Evolutionary conservation across 1,140 invertebrate genomes (phyloP), one percentile per base, ranked within the genome.

Genomic region (Dendroctonus valens): DNA sequence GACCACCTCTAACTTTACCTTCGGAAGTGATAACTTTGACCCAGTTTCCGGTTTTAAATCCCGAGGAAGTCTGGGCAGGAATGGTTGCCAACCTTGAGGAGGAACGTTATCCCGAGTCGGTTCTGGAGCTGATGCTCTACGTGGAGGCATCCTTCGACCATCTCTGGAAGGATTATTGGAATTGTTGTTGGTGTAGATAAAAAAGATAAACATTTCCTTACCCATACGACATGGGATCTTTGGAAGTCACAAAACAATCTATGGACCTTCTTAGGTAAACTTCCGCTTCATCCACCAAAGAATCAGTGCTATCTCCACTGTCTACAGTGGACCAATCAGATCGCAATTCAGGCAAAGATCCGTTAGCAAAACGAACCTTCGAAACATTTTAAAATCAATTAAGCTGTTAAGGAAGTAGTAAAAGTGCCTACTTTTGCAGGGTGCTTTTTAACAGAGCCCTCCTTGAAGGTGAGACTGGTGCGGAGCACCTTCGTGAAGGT

Each of bases 11-110:
- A 11, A 90, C 84, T 65, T n/a, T 82, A 5, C 88, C 89, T 69
- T 87, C 86, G 0, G 83, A 82, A 0, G 87, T 85, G 68, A 91
- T 91, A 0, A 91, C 83, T 76, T 91, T 91, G 8, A 90, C 88
- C 62, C 87, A 83, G 72, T 90, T 84, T 89, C 87, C 14, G 86
- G 75, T 65, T 88, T 85, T 59, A 91, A 78, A 75, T 91, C 88
- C 6, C 84, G 81, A 5, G 88, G 83, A 72, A 85, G 83, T 71
- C 86, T 83, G 67, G 88, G 88, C 57, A 91, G 81, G 76, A 89
- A 91, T n/a, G 89, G 86, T 63, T 84, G 80, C 62, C 85, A 84
- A 67, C 83, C 81, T 52, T 80, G 79, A 0, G 85, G 84, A 15
- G 84, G 83, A 67, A 77, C 74, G 46, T 76, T 77, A 72, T 80